Base-by-base conservation (phyloP, 23 tunicate genomes). In the Botrylloides violaceus region DNA sequence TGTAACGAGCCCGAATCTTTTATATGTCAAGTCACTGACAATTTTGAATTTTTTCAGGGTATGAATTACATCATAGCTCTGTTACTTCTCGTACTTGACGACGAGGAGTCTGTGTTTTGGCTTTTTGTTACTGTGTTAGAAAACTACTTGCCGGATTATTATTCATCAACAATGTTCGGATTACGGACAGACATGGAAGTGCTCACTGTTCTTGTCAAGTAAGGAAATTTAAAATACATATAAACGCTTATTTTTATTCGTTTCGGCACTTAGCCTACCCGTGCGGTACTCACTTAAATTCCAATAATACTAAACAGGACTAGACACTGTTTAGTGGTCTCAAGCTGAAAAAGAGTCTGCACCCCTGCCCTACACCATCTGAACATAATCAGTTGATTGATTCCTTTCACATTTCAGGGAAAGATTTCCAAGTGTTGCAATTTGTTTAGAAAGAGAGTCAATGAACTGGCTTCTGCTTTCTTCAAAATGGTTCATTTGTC, bases 401-500 rank as follows among this genome's bases (percentile, higher is more conserved):
- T 59, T 7, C 18, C 32, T 20, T 62, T 53, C 35, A 5, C 27
- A 49, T 36, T 79, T 19, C 70, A 88, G 83, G 55, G 66, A 73
- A 43, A 79, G 77, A 43, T 66, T 36, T 30, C 87, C 93, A 7
- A 65, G 3, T 0, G 66, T 80, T 35, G 61, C 72, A 34, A 18
- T 66, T 15, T 48, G 53, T 19, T 20, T 85, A 32, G 77, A 92
- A 48, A 38, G 64, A 12, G 74, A 68, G 2, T 25, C 60, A 4
- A 33, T 62, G 2, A 27, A 77, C 23, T 92, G 93, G 92, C 66
- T 68, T 71, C 71, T 92, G n/a, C 20, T 92, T 63, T 47, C 98
- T 6, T 87, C 88, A 2, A 92, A 92, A 66, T 92, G 98, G 98
- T 92, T 92, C 63, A 78, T 92, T 28, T 92, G 98, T 66, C 58